Evolutionary conservation across 2,888 invertebrate species (phyloP), one percentile per base, ranked within the genome.

Genomic region (Caenorhabditis sinica): DNA sequence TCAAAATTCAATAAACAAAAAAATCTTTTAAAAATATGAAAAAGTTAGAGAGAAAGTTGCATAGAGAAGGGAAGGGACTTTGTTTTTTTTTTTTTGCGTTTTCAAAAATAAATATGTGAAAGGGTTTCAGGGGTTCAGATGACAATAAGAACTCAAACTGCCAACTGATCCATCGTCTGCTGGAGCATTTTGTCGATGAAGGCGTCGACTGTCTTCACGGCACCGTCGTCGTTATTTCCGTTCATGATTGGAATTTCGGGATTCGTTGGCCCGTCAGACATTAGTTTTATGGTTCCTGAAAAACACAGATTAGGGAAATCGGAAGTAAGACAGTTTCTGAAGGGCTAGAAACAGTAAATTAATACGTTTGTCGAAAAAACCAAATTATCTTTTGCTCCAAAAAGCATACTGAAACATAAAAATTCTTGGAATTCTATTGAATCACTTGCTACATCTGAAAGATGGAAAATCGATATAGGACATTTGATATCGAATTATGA

Each of bases 241-340:
- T 83, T 69, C 13, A 80, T 33, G 20, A 80, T 74, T n/a, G 80
- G 83, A 25, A 83, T 79, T 60, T 80, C 83, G n/a, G 74, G 65
- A 23, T 61, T 75, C 4, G 76, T 40, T 8, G 84, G 69, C 2
- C 83, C 61, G 8, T 87, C 86, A 20, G 84, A 82, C 86, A 87
- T 87, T 60, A 87, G 61, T 69, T 87, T 87, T 15, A 87, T 87
- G n/a, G 87, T 83, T 28, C 87, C 87, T 87, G 75, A 33, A 86
- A 71, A n/a, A n/a, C n/a, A n/a, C n/a, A n/a, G n/a, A n/a, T n/a
- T n/a, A n/a, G n/a, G n/a, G n/a, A n/a, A n/a, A n/a, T n/a, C n/a
- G n/a, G n/a, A n/a, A n/a, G n/a, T n/a, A n/a, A n/a, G n/a, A n/a
- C n/a, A n/a, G 30, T 53, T 61, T 15, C 65, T 25, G 58, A 8